A percentile compares a stretch with the other conserved stretches of the same genome.
Evolutionary conservation across 23 tunicate species (phyloP).

Genomic region (Styela clava): DNA sequence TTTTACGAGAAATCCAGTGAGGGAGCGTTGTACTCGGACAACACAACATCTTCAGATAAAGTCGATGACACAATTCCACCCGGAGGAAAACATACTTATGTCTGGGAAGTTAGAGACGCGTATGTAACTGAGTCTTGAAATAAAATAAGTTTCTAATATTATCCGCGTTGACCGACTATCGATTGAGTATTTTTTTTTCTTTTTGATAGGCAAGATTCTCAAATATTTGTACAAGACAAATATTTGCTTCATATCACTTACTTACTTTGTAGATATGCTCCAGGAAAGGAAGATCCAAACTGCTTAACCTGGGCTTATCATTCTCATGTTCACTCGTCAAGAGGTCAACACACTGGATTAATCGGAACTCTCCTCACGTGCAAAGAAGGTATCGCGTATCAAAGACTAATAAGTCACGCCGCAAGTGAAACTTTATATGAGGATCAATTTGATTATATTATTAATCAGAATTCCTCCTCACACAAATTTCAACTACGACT

Average conservation of each 20-base stretch:
- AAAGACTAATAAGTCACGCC: too few relatives aligned
- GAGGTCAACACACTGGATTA: constrained; percentile 55
- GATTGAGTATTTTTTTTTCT: too few relatives aligned
- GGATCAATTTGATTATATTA: too few relatives aligned
- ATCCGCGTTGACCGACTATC: too few relatives aligned
- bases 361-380: constrained; percentile 60
- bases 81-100: constrained; percentile 40
- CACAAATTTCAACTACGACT: too few relatives aligned
- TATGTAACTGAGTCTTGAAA: too few relatives aligned
- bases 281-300: constrained; percentile 46
- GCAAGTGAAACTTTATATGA: too few relatives aligned
- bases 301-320: constrained; percentile 68
- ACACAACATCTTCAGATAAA: constrained; percentile 22
- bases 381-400: constrained; percentile 53
- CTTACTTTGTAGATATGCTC: constrained; percentile 56
- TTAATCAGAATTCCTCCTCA: too few relatives aligned
- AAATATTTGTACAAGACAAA: too few relatives aligned
- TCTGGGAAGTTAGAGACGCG: constrained; percentile 57
- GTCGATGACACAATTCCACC: constrained; percentile 37
- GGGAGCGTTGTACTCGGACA: constrained; percentile 59
- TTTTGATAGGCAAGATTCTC: too few relatives aligned
- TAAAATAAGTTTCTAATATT: too few relatives aligned
- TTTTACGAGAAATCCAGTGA: constrained; percentile 67
- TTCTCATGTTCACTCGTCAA: constrained; percentile 56
- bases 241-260: too few relatives aligned